These are phyloP conservation scores for Ethmia dodecea DNA, from an alignment of 2,888 invertebrate genomes.

Conservation along the genomic window DNA sequence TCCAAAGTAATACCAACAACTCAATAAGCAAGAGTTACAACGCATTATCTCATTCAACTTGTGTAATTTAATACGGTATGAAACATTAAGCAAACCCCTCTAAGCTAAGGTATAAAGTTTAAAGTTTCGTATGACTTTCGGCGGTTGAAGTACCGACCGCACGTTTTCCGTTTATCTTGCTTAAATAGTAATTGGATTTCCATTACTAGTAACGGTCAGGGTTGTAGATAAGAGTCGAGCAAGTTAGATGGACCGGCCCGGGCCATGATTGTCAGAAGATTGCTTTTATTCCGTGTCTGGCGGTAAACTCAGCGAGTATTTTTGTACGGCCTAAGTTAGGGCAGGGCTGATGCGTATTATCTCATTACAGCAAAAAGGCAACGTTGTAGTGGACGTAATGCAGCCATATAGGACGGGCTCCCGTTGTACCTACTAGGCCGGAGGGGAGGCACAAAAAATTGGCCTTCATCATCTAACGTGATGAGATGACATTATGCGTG, in stretches of 20 bases:
- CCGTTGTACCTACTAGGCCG: constrained; percentile 15
- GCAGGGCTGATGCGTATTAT: constrained; percentile 37
- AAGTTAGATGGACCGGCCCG: constrained; percentile 35
- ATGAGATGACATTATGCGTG: too few species aligned
- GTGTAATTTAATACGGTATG: constrained; percentile 1
- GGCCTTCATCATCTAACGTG: constrained; percentile 8
- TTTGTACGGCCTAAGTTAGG: constrained; percentile 28
- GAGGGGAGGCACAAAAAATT: constrained; percentile 11
- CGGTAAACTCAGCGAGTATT: constrained; percentile 42
- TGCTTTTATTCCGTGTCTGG: constrained; percentile 43
- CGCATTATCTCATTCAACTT: too few species aligned
- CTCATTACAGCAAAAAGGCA: constrained; percentile 37
- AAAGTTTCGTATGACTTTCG: constrained; percentile 29
- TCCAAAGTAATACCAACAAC: too few species aligned
- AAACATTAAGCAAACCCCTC: too few species aligned
- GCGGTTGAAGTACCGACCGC: constrained; percentile 30
- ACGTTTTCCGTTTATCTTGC: constrained; percentile 53
- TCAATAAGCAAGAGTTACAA: too few species aligned
- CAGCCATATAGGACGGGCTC: constrained; percentile 16
- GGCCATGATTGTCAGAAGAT: constrained; percentile 49
- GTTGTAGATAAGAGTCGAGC: constrained; percentile 48
- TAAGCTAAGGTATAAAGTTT: constrained; percentile 21
- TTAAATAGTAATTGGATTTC: constrained; percentile 64
- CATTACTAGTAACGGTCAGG: constrained; percentile 56
- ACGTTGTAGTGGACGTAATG: constrained; percentile 29